Evolutionary conservation across 2,113 vertebrate species (phyloP).

Genomic region (Prietella phreatophila): DNA sequence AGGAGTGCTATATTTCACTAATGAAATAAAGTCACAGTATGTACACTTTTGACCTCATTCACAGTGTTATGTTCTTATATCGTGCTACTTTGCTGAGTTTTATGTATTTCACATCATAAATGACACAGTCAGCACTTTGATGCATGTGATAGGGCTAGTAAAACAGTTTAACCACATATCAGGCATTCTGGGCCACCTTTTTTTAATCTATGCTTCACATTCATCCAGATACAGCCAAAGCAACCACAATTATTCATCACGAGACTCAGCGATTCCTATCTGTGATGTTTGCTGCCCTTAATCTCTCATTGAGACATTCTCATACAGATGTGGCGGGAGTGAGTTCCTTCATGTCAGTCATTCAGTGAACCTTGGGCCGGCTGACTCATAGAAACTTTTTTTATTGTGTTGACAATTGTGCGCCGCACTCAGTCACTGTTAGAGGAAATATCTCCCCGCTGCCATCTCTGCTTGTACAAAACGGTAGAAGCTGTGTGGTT

Average conservation of each 20-base stretch:
- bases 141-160: neutral
- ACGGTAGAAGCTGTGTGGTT: neutral
- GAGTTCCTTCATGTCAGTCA: neutral
- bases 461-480: neutral
- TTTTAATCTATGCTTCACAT: neutral
- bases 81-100: neutral
- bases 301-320: neutral
- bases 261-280: neutral
- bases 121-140: neutral
- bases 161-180: neutral
- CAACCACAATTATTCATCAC: neutral
- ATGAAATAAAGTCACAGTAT: neutral
- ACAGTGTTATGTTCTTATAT: neutral
- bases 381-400: neutral
- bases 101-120: neutral
- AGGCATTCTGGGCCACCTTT: neutral
- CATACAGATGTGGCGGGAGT: too few relatives aligned
- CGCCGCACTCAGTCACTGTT: neutral
- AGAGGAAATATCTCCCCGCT: neutral
- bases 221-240: neutral
- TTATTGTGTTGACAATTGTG: neutral
- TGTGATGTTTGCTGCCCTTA: neutral
- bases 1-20: too few relatives aligned
- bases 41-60: neutral
- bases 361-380: neutral